These are phyloP conservation scores for Lithophane ornitopus DNA, from an alignment of 2,888 invertebrate species.

Conservation along the genomic window DNA sequence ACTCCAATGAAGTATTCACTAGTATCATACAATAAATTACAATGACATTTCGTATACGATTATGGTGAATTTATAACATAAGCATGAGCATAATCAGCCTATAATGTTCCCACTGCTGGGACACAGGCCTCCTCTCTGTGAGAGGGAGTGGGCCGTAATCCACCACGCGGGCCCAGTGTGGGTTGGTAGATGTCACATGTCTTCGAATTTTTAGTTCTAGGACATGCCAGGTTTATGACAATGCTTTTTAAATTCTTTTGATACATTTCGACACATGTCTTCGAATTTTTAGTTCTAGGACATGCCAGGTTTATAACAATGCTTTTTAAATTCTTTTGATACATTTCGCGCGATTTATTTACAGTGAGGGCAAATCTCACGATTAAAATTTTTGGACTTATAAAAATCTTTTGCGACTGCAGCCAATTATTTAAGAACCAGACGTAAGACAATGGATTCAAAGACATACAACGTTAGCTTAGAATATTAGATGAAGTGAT, in stretches of 20 bases:
- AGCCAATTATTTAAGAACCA: not conserved
- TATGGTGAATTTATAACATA: too few relatives aligned
- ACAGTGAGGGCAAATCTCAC: not conserved
- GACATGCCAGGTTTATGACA: too few relatives aligned
- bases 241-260: too few relatives aligned
- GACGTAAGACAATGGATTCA: not conserved
- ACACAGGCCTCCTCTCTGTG: too few relatives aligned
- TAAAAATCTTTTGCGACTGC: not conserved
- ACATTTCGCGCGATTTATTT: not conserved
- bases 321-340: not conserved
- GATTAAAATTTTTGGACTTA: not conserved
- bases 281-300: too few relatives aligned
- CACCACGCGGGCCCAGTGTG: too few relatives aligned
- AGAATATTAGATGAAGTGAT: slow-evolving; percentile 59
- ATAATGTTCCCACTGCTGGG: too few relatives aligned
- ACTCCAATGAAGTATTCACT: not conserved
- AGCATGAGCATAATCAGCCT: too few relatives aligned
- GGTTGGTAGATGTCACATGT: too few relatives aligned
- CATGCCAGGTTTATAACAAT: not conserved
- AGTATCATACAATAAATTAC: not conserved
- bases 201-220: too few relatives aligned
- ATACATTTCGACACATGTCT: too few relatives aligned
- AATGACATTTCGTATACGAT: not conserved
- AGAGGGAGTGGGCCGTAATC: too few relatives aligned
- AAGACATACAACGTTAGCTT: slow-evolving; percentile 22